These are phyloP conservation scores for Telmatherina bonti DNA, from an alignment of 2,797 vertebrate species.

Conservation along the genomic window DNA sequence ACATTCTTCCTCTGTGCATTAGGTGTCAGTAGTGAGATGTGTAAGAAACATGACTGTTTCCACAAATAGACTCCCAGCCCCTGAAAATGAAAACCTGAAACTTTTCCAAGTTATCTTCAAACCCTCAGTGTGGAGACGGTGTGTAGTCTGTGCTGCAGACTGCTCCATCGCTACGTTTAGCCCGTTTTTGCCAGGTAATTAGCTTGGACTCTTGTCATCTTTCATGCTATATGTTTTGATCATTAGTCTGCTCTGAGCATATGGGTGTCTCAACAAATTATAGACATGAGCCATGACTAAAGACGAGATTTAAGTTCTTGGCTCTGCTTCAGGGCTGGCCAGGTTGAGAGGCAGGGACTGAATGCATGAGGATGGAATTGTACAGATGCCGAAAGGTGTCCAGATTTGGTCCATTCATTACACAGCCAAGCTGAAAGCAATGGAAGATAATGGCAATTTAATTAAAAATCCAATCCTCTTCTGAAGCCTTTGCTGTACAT, in stretches of 20 bases:
- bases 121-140: slow-evolving; percentile 5
- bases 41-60: slow-evolving; percentile 22
- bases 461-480: slow-evolving; percentile 18
- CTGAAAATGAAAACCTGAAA: slow-evolving; percentile 16
- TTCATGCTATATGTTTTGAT: slow-evolving; percentile 53
- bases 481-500: slow-evolving; percentile 5
- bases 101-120: slow-evolving; percentile 19
- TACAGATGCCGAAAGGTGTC: neutral
- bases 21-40: slow-evolving; percentile 79
- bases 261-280: slow-evolving; percentile 64
- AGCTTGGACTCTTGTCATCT: slow-evolving; percentile 53
- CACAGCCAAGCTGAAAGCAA: neutral
- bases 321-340: slow-evolving; percentile 39
- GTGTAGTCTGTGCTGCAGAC: slow-evolving; percentile 17
- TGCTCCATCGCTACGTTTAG: slow-evolving; percentile 2
- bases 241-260: slow-evolving; percentile 58
- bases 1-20: slow-evolving; percentile 63
- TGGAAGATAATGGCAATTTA: slow-evolving; percentile 35
- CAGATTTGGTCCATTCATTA: neutral
- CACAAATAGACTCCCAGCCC: slow-evolving; percentile 28
- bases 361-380: neutral
- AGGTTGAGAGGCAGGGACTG: slow-evolving; percentile 36
- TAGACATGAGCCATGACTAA: slow-evolving; percentile 46
- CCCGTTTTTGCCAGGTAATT: slow-evolving; percentile 40
- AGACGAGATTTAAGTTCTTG: slow-evolving; percentile 24